Evolutionary conservation across 2,888 invertebrate species (phyloP), one percentile per base, ranked within the genome.

Genomic region (Tanypteryx hageni): DNA sequence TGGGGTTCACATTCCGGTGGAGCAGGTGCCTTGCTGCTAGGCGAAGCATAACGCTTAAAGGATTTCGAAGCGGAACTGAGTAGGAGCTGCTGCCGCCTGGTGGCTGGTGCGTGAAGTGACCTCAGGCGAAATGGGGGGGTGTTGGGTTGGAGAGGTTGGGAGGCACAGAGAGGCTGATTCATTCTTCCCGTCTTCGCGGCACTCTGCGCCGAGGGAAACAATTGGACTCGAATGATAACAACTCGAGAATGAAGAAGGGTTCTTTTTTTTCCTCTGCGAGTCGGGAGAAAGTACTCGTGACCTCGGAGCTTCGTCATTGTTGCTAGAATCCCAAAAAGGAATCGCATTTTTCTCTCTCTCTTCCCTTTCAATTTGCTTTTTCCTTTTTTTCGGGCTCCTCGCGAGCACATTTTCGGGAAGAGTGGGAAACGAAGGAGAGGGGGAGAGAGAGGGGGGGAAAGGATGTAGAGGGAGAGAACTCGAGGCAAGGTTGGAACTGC

Each of bases 11-110:
- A n/a, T 58, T 85, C 56, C 85, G 56, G 57, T 14, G 58, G 56
- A 57, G 61, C 22, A 61, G 14, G 31, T 14, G 82, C 13, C 27
- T 61, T 27, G 9, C 76, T 14, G 76, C 76, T 76, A 76, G 22
- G 27, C 61, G 61, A 86, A 86, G 86, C 86, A 13, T 86, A 59
- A 61, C 59, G 59, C 7, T 31, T 3, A 11, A 13, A 16, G 59
- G 86, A 31, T 61, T 61, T 58, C 59, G 13, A 86, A 22, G 31
- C 86, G 86, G 86, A 86, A 86, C 86, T 59, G 86, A 61, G 86
- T 31, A 31, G 61, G 9, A 14, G 59, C 27, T 61, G 61, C 58
- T 59, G 86, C 86, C 27, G 22, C 59, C 86, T 27, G 86, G 86
- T 18, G 86, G 86, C 27, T 56, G 61, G 86, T 31, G 86, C 86